These are phyloP conservation scores for Camponotus vicinus DNA, from an alignment of 1,140 invertebrate genomes.

Conservation along the genomic window DNA sequence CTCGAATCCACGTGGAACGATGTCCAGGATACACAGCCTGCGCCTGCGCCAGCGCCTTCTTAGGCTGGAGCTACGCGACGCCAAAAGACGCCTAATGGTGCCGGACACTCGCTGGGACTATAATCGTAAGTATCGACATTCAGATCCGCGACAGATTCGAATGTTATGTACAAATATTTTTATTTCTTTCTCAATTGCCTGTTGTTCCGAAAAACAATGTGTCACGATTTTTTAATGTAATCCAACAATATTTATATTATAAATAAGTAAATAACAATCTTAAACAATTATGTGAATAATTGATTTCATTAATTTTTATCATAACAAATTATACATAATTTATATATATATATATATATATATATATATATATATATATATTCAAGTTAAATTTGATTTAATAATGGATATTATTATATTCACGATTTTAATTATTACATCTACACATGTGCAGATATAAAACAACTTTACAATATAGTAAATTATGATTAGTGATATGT, in stretches of 20 bases:
- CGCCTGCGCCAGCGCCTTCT: constrained; percentile 86
- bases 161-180: background rate
- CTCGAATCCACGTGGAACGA: constrained; percentile 85
- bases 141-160: background rate
- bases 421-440: background rate
- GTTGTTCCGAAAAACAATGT: background rate
- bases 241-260: background rate
- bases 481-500: background rate
- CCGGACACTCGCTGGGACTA: constrained; percentile 87
- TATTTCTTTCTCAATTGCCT: background rate
- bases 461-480: background rate
- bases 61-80: constrained; percentile 86
- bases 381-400: constrained; percentile 3
- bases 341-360: background rate
- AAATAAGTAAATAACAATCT: background rate
- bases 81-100: constrained; percentile 85
- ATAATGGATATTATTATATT: background rate
- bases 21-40: constrained; percentile 86
- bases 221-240: background rate
- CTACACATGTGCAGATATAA: background rate
- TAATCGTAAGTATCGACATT: constrained; percentile 85
- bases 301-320: background rate
- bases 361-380: background rate
- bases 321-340: too few relatives aligned
- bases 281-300: background rate